A percentile compares a stretch with the other conserved stretches of the same genome.
phyloP scores from a whole-genome alignment of 2,888 invertebrate species.

The Leptodirus hochenwartii region DNA sequence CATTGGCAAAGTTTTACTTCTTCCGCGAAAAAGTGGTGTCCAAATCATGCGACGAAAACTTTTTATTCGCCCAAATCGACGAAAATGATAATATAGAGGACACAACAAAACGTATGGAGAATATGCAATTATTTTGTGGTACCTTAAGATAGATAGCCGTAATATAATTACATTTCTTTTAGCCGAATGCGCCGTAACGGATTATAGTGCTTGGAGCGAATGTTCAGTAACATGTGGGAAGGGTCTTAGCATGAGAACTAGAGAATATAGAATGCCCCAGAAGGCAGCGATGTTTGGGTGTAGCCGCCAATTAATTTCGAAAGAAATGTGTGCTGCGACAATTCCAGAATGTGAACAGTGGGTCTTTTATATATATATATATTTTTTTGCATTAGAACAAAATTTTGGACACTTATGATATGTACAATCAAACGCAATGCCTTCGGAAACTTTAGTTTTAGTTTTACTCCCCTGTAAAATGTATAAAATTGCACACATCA shows the following conservation, averaged over 20 bases:
- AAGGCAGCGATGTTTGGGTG: conserved; percentile 54
- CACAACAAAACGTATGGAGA: conserved; percentile 44
- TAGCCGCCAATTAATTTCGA: conserved; percentile 57
- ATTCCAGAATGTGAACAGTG: conserved; percentile 52
- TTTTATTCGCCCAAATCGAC: conserved; percentile 38
- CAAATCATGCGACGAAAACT: conserved; percentile 50
- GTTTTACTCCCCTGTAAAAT: too few species aligned
- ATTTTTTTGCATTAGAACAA: background rate
- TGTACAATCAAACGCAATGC: too few species aligned
- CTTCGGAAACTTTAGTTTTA: too few species aligned
- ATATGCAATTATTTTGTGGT: too few species aligned
- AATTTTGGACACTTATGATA: background rate
- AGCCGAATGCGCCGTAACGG: conserved; percentile 67
- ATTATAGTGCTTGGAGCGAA: conserved; percentile 58
- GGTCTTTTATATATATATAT: conserved; percentile 21
- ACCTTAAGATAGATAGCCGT: too few species aligned
- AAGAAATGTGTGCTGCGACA: conserved; percentile 78
- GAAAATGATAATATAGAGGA: conserved; percentile 51
- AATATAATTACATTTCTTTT: conserved; percentile 22
- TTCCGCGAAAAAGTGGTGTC: conserved; percentile 55
- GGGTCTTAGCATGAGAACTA: conserved; percentile 61
- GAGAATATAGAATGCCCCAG: conserved; percentile 49
- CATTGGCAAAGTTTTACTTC: conserved; percentile 70
- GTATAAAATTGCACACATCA: too few species aligned
- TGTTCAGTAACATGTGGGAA: conserved; percentile 82